Conservation (phyloP, 1,140 invertebrate species). For the Cydia fagiglandana region DNA sequence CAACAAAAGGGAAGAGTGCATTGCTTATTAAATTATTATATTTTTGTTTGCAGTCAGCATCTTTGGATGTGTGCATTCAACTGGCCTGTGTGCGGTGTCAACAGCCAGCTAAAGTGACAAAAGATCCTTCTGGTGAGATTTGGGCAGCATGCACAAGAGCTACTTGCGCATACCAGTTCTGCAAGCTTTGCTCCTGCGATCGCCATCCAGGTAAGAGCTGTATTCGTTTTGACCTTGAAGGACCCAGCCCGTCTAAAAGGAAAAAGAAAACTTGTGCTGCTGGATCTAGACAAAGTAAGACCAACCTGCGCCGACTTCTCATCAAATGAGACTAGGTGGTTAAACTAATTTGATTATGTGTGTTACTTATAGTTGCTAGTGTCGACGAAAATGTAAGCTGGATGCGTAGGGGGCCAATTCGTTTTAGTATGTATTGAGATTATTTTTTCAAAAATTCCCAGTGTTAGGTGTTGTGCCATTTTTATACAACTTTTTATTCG, state of each 20-base stretch:
- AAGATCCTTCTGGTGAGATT: slow-evolving; percentile 63
- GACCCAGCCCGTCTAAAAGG: slow-evolving; percentile 74
- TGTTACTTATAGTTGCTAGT: background rate
- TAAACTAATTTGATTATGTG: slow-evolving; percentile 12
- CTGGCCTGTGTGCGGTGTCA: slow-evolving; percentile 66
- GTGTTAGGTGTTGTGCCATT: slow-evolving; percentile 30
- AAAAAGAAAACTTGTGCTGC: slow-evolving; percentile 60
- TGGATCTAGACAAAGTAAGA: slow-evolving; percentile 70
- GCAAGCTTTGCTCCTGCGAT: slow-evolving; percentile 62
- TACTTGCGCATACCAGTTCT: slow-evolving; percentile 68
- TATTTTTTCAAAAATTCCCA: slow-evolving; percentile 30
- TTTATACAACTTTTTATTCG: slow-evolving; percentile 13
- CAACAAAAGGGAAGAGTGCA: too few relatives aligned
- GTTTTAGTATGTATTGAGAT: slow-evolving; percentile 28
- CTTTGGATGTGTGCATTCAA: slow-evolving; percentile 59
- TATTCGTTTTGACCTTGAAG: slow-evolving; percentile 64
- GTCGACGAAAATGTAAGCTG: slow-evolving; percentile 15
- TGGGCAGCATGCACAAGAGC: slow-evolving; percentile 68
- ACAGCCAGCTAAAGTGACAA: slow-evolving; percentile 67
- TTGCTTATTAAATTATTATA: background rate
- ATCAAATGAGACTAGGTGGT: slow-evolving; percentile 24
- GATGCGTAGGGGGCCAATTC: slow-evolving; percentile 16
- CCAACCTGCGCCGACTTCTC: slow-evolving; percentile 66
- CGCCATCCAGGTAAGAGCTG: slow-evolving; percentile 66
- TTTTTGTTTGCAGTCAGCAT: slow-evolving; percentile 63